Percentiles rank a stretch among this genome's conserved stretches.
phyloP scores from a whole-genome alignment of 1,140 invertebrate species.

The Saccostrea cuccullata region DNA sequence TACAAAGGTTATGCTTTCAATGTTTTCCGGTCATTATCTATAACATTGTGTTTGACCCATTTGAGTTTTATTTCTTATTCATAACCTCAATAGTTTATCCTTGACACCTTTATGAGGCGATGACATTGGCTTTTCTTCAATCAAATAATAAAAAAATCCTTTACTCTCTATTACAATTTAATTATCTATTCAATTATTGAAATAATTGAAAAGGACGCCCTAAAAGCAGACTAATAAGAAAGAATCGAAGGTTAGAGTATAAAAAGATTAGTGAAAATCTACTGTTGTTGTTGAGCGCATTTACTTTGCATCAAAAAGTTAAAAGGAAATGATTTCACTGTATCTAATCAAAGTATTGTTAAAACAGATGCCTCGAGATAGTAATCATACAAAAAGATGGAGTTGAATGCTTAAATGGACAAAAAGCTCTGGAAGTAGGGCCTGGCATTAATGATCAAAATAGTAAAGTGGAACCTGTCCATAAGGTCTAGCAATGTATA shows the following conservation, averaged over 20 bases:
- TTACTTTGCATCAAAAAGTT: background rate
- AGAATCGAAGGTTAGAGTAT: background rate
- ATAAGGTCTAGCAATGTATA: background rate
- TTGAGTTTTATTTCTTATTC: too few relatives aligned
- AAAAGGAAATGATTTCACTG: background rate
- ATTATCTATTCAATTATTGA: too few relatives aligned
- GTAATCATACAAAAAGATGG: background rate
- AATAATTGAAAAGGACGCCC: background rate
- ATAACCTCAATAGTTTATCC: too few relatives aligned
- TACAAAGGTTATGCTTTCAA: too few relatives aligned
- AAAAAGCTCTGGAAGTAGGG: background rate
- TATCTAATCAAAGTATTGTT: background rate
- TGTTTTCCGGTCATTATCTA: too few relatives aligned
- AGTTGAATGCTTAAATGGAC: background rate
- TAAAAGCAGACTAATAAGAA: background rate
- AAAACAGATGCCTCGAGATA: background rate
- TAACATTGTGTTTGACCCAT: too few relatives aligned
- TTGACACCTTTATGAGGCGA: too few relatives aligned
- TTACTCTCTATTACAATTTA: too few relatives aligned
- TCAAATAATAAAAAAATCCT: too few relatives aligned
- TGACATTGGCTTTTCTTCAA: too few relatives aligned
- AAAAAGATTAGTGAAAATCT: background rate
- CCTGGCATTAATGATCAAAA: background rate
- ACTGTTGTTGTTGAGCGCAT: background rate
- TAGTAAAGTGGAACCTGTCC: slow-evolving; percentile 2